Base-by-base conservation (phyloP, 1,140 invertebrate species). In the Tribolium madens region DNA sequence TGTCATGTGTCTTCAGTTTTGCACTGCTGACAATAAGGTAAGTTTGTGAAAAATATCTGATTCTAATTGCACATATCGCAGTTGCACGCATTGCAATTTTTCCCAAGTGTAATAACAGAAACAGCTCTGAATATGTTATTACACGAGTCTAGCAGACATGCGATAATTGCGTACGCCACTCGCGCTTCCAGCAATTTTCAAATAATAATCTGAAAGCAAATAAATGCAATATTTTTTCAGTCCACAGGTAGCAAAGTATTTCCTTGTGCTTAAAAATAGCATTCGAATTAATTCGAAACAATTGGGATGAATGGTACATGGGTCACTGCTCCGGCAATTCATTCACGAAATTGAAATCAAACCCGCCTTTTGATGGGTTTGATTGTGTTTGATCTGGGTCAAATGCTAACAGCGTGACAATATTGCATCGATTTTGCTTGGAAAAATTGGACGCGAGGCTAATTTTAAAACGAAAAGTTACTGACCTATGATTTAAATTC, bases 401-500 rank as follows among this genome's bases (percentile, higher is more conserved):
- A 64, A 64, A 64, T 14, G 57, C 14, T 13, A 13, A 33, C 21
- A 64, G 21, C 57, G 12, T 64, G 57, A 64, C 57, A 33, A 31
- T 33, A 64, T 13, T 57, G 33, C 26, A 4, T n/a, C 1, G 26
- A 10, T 26, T 60, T 60, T 60, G 7, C 7, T 9, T 10, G 18
- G 26, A 64, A 64, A 26, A 33, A 14, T 18, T 10, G 46, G 46
- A 9, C 13, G 46, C 10, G 46, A 50, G 13, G 2, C 57, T 64
- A 64, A 64, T 12, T 64, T 60, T 64, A 36, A 64, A 64, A 12
- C 57, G 6, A 42, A 33, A 10, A 18, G 57, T 64, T 64, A 64
- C 57, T 64, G 57, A 64, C 57, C 57, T 64, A 64, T 64, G 57
- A 33, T 33, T n/a, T n/a, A n/a, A n/a, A n/a, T n/a, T n/a, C n/a